Base-by-base conservation (phyloP, 2,888 invertebrate genomes). In the Lobophora halterata region DNA sequence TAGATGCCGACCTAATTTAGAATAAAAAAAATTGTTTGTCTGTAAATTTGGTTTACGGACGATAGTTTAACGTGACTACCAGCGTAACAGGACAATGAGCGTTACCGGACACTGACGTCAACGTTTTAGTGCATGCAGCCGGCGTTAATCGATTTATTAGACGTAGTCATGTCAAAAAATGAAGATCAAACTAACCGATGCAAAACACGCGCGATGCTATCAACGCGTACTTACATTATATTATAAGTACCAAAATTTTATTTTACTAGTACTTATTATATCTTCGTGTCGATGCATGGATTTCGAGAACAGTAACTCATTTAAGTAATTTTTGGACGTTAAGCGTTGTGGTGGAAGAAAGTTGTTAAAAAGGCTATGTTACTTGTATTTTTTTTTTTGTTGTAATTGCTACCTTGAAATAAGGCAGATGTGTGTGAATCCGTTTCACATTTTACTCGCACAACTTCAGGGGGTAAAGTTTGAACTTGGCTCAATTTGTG, bases 351-450 rank as follows among this genome's bases (percentile, higher is more conserved):
- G 11, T 30, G 56, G 64, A 71, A 64, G 65, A 67, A 65, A 73
- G 71, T 68, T 64, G 68, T 74, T 68, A 71, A 76, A 73, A 71
- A 68, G 63, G 64, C 63, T 61, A 58, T 65, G 64, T 71, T 74
- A 59, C 44, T 74, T 2, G 30, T 35, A 20, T 17, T 34, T 34
- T 42, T 29, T 33, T 37, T 71, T 75, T 73, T 65, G 55, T 59
- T 71, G 71, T 83, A 85, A 85, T 83, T 83, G 71, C 65, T 72
- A 71, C 65, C 61, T 65, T 46, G 61, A 64, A 76, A 71, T 77
- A 73, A 65, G 75, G 81, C 85, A 85, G 85, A 85, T 85, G 85
- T 71, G 74, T 80, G 82, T 66, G 79, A 78, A 71, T 71, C 65
- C 72, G 60, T 70, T 77, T 66, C 63, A 77, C 75, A 74, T 73